These are phyloP conservation scores for Ommatoiulus sabulosus DNA, from an alignment of 2,888 invertebrate species.

Conservation along the genomic window DNA sequence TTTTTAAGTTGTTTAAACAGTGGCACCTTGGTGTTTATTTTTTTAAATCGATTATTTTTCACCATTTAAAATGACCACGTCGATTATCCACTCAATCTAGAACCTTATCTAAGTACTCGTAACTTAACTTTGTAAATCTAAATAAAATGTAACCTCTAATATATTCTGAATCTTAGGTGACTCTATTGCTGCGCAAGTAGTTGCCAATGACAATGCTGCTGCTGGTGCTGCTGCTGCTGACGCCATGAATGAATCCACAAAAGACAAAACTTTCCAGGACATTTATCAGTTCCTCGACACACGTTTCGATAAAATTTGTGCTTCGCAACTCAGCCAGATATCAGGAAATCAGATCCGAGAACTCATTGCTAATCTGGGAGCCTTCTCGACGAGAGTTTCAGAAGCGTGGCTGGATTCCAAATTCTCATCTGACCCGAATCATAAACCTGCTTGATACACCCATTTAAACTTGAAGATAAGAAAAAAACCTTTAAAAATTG, in stretches of 20 bases:
- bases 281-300: neutral
- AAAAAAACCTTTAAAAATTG: neutral
- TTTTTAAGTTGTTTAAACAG: no score
- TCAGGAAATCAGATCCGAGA: neutral
- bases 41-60: no score
- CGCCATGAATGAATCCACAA: neutral
- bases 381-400: neutral
- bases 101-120: neutral
- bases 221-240: neutral
- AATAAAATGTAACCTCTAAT: neutral
- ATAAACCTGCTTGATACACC: neutral
- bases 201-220: neutral
- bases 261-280: neutral
- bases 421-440: neutral
- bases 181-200: neutral
- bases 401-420: slow-evolving; percentile 32
- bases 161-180: neutral
- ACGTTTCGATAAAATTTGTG: neutral
- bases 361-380: neutral
- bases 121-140: neutral
- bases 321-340: neutral
- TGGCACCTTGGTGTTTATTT: no score
- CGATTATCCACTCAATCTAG: no score
- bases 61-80: no score
- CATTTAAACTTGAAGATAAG: neutral